Evolutionary conservation across 2,113 vertebrate species (phyloP).

Genomic region (Zapornia atra): DNA sequence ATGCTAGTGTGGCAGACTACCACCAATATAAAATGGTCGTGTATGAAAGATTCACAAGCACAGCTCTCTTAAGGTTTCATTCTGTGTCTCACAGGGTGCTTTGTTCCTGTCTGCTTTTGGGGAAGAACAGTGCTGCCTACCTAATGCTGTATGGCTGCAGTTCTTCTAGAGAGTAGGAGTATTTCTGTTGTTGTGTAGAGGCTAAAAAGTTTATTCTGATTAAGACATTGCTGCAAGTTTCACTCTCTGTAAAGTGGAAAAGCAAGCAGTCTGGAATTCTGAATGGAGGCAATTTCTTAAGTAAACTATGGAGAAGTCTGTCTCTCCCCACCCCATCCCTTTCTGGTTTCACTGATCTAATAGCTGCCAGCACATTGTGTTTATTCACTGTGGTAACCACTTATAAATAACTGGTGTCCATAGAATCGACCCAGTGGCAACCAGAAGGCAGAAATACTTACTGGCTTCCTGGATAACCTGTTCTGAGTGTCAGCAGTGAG

Average conservation of each 20-base stretch:
- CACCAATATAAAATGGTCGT: not conserved
- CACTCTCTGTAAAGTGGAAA: not conserved
- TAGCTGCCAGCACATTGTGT: not conserved
- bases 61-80: not conserved
- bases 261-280: not conserved
- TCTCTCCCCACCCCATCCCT: not conserved
- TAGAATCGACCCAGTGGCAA: not conserved
- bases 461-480: not conserved
- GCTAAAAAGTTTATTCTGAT: not conserved
- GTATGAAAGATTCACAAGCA: not conserved
- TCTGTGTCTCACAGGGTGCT: not conserved
- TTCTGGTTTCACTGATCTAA: not conserved
- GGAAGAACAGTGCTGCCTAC: not conserved
- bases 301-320: not conserved
- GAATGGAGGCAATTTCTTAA: not conserved
- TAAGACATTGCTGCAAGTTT: not conserved
- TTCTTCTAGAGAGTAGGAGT: not conserved
- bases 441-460: not conserved
- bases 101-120: not conserved
- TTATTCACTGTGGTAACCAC: not conserved
- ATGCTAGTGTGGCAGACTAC: not conserved
- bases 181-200: not conserved
- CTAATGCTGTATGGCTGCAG: not conserved
- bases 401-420: not conserved
- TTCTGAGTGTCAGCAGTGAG: not conserved